These are phyloP conservation scores for Nyctalus aviator DNA, from an alignment of 2,797 vertebrate genomes.

Conservation along the genomic window DNA sequence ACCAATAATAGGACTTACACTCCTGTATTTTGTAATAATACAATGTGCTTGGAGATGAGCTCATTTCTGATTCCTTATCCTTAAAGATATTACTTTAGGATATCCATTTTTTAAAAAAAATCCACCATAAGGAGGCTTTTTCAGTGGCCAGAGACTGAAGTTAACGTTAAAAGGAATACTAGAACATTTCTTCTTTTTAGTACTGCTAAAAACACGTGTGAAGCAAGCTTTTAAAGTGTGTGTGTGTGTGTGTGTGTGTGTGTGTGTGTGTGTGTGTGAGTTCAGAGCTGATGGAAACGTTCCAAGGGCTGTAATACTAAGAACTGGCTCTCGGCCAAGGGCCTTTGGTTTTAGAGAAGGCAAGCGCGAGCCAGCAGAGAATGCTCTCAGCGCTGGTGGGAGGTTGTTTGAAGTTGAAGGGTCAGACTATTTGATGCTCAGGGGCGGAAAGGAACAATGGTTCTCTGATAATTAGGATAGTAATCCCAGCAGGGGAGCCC, in stretches of 20 bases:
- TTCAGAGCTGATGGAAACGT: slow-evolving; percentile 61
- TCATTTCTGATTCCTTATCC: slow-evolving; percentile 26
- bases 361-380: slow-evolving; percentile 65
- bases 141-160: slow-evolving; percentile 18
- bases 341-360: slow-evolving; percentile 68
- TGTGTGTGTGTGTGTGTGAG: not conserved
- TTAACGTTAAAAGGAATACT: slow-evolving; percentile 49
- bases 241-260: not conserved
- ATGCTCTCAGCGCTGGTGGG: slow-evolving; percentile 61
- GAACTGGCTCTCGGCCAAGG: slow-evolving; percentile 71
- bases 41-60: not conserved
- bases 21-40: slow-evolving; percentile 30
- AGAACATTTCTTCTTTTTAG: not conserved
- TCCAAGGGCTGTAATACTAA: slow-evolving; percentile 75
- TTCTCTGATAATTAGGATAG: slow-evolving; percentile 71
- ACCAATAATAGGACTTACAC: not conserved
- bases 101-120: slow-evolving; percentile 33
- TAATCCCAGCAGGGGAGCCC: slow-evolving; percentile 52
- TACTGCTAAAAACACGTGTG: not conserved
- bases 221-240: slow-evolving; percentile 28
- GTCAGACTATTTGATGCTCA: slow-evolving; percentile 65
- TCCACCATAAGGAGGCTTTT: slow-evolving; percentile 22
- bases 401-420: slow-evolving; percentile 72
- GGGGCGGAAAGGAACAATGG: slow-evolving; percentile 68
- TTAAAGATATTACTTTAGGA: slow-evolving; percentile 50